Base-by-base conservation (phyloP, 2,797 vertebrate genomes). In the Ispidina lecontei region DNA sequence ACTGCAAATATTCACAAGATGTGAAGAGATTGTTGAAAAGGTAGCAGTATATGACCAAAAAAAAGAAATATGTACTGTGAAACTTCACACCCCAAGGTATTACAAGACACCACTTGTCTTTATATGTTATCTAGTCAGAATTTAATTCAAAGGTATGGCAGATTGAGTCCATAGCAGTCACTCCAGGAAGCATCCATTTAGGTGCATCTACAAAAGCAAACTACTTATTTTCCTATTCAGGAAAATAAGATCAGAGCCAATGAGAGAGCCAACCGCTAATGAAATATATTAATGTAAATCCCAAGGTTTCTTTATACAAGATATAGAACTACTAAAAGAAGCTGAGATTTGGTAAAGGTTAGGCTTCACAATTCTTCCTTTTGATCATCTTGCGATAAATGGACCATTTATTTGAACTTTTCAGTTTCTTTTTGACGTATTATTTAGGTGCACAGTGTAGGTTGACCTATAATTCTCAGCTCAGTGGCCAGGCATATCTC, bases 311-410 rank as follows among this genome's bases (percentile, higher is more conserved):
- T 68, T 70, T 52, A 69, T 52, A 62, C 43, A 76, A 74, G 35
- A n/a, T 31, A 56, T 0, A 74, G 47, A 55, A 52, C 70, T 56
- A 15, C 25, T 80, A 65, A 59, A 86, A 51, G 31, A 91, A 78
- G 49, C 26, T 56, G 41, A 35, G 64, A 56, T 81, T 91, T 86
- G 91, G 21, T 81, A 84, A 86, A 92, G 41, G 67, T 75, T 89
- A 58, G 59, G 59, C 33, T 81, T 80, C 65, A 58, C 22, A 64
- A 41, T 81, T 84, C 79, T 67, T 7, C 16, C 26, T 83, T 78
- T 70, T 88, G 70, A 80, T 87, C 47, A 28, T 31, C 68, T 78
- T 70, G 39, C 59, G 72, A 81, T 35, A 81, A 86, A 79, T 43
- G 41, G 14, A 12, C 49, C n/a, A 46, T 84, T 93, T 88, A 67